phyloP scores from a whole-genome alignment of 2,113 vertebrate species.

The Strix aluco region DNA sequence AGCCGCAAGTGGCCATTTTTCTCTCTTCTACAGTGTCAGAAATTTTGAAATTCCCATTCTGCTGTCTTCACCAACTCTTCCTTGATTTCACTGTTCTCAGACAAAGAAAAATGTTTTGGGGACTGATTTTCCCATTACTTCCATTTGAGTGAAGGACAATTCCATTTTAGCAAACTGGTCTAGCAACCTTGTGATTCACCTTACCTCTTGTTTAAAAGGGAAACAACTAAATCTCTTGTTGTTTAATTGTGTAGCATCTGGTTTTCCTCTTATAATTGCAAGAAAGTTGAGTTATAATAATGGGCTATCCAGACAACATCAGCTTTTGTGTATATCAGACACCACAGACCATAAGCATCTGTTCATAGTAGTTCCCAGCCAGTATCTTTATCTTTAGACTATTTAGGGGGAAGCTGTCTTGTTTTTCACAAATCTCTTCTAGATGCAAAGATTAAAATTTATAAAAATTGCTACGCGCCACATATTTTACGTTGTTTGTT shows the following conservation, averaged over 20 bases:
- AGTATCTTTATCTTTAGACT: neutral
- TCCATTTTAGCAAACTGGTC: neutral
- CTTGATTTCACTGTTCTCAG: neutral
- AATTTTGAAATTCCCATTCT: neutral
- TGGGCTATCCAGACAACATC: neutral
- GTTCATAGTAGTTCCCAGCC: neutral
- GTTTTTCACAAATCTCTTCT: neutral
- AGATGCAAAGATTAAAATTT: neutral
- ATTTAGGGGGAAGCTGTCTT: neutral
- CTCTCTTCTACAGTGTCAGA: neutral
- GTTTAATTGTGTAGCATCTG: neutral
- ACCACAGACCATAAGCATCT: neutral
- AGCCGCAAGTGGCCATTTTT: neutral
- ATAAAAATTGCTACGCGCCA: neutral
- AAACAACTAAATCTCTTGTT: neutral
- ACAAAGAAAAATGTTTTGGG: neutral
- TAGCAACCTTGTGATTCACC: neutral
- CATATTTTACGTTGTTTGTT: neutral
- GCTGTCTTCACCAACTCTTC: neutral
- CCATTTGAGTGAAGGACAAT: neutral
- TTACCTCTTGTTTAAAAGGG: neutral
- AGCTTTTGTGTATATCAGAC: neutral
- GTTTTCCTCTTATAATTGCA: neutral
- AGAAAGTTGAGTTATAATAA: neutral
- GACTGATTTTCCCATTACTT: neutral